These are phyloP conservation scores for Acrobasis suavella DNA, from an alignment of 2,888 invertebrate species.

Conservation along the genomic window DNA sequence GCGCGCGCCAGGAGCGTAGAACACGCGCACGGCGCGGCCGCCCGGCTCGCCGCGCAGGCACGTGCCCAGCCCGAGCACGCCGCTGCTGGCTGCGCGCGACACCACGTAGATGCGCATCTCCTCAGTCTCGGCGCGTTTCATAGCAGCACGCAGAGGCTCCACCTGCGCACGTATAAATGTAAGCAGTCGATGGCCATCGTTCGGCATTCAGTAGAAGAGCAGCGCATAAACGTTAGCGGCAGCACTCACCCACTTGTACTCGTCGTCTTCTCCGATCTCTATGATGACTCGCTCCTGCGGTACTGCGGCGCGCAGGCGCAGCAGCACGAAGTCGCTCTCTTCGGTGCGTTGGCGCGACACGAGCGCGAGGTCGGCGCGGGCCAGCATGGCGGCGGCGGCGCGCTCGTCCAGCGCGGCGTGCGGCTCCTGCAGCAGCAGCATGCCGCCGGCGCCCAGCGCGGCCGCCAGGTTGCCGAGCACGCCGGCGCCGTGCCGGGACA, in stretches of 20 bases:
- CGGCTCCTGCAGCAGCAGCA: conserved; percentile 88
- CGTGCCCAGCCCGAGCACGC: conserved; percentile 93
- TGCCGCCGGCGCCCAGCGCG: conserved; percentile 86
- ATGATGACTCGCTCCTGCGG: conserved; percentile 78
- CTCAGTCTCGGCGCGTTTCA: conserved; percentile 85
- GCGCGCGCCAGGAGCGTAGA: conserved; percentile 86
- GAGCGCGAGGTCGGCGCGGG: conserved; percentile 57
- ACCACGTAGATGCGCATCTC: conserved; percentile 85
- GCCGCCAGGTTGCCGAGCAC: conserved; percentile 82
- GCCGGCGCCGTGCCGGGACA: conserved; percentile 79
- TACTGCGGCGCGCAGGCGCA: conserved; percentile 79
- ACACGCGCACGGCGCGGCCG: conserved; percentile 88
- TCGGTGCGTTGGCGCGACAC: conserved; percentile 82
- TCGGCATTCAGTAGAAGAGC: too few species aligned
- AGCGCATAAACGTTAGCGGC: not conserved
- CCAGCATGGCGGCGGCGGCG: conserved; percentile 58
- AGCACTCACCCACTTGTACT: conserved; percentile 52
- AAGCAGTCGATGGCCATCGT: too few species aligned
- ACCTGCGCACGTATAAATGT: conserved; percentile 79
- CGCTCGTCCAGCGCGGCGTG: conserved; percentile 63
- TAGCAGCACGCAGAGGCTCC: conserved; percentile 87
- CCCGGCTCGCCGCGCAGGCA: conserved; percentile 95
- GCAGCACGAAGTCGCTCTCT: conserved; percentile 85
- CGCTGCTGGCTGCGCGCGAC: conserved; percentile 86
- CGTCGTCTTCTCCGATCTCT: conserved; percentile 84